Conservation (phyloP, 2,113 vertebrate species). For the Cardinalis cardinalis region DNA sequence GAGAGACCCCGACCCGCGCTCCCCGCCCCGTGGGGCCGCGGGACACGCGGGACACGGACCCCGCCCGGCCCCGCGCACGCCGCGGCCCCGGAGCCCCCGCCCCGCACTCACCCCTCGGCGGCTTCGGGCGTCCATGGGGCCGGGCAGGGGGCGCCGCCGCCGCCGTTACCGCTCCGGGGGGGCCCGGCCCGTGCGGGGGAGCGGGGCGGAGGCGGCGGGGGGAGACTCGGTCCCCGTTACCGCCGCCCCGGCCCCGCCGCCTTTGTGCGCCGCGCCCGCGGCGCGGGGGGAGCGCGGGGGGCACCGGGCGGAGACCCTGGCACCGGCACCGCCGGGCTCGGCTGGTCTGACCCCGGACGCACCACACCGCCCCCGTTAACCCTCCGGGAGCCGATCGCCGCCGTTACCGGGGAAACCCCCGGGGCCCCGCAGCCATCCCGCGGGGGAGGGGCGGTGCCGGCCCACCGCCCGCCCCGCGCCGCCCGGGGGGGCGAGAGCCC, state of each 20-base stretch:
- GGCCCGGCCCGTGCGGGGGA: neutral
- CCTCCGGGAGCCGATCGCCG: neutral
- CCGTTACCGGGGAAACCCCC: slow-evolving; percentile 51
- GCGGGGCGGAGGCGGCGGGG: neutral
- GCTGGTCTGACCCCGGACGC: neutral
- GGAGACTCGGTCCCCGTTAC: neutral
- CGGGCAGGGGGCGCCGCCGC: neutral
- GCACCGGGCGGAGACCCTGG: neutral
- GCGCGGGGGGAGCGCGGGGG: neutral
- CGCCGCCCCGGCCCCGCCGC: neutral
- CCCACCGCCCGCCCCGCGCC: neutral
- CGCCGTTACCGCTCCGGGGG: neutral
- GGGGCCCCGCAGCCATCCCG: slow-evolving; percentile 4
- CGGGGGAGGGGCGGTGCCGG: neutral
- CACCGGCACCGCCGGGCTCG: neutral
- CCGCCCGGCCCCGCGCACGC: neutral
- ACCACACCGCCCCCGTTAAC: neutral
- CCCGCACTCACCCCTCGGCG: neutral
- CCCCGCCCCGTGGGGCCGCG: neutral
- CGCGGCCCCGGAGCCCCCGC: neutral
- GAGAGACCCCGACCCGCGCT: neutral
- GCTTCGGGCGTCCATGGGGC: neutral
- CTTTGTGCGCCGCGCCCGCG: neutral
- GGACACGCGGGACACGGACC: neutral
- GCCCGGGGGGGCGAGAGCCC: neutral